Conservation (phyloP, 2,888 invertebrate genomes). For the Dione vanillae region DNA sequence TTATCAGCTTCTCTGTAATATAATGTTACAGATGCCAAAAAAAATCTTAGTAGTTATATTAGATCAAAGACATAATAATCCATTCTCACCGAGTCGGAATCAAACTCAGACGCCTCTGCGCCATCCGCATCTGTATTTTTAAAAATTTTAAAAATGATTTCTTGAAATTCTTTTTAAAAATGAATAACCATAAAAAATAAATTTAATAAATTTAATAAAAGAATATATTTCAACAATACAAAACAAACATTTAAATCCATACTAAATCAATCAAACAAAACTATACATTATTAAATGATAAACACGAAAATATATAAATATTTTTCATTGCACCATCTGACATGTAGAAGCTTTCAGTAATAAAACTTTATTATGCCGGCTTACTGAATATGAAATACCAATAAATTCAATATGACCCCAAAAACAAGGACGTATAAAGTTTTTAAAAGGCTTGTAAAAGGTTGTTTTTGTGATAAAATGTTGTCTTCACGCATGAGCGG, state of each 20-base stretch:
- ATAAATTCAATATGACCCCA: constrained; percentile 32
- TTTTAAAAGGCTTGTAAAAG: constrained; percentile 11
- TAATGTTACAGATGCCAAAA: no score
- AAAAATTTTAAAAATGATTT: no score
- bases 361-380: constrained; percentile 34
- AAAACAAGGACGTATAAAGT: constrained; percentile 15
- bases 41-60: no score
- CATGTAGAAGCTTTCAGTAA: constrained; percentile 32
- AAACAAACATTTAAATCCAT: constrained; percentile 31
- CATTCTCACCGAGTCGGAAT: no score
- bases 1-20: no score
- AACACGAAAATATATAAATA: constrained; percentile 26
- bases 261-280: constrained; percentile 42
- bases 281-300: constrained; percentile 36
- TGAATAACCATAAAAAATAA: no score
- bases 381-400: constrained; percentile 34
- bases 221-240: constrained; percentile 36
- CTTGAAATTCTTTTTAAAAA: no score
- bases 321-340: constrained; percentile 30
- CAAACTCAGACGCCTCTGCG: no score
- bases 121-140: no score
- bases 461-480: constrained; percentile 11
- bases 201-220: no score
- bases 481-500: background rate
- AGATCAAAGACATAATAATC: no score